These are phyloP conservation scores for Pentalonia nigronervosa DNA, from an alignment of 1,140 invertebrate species.

Conservation along the genomic window DNA sequence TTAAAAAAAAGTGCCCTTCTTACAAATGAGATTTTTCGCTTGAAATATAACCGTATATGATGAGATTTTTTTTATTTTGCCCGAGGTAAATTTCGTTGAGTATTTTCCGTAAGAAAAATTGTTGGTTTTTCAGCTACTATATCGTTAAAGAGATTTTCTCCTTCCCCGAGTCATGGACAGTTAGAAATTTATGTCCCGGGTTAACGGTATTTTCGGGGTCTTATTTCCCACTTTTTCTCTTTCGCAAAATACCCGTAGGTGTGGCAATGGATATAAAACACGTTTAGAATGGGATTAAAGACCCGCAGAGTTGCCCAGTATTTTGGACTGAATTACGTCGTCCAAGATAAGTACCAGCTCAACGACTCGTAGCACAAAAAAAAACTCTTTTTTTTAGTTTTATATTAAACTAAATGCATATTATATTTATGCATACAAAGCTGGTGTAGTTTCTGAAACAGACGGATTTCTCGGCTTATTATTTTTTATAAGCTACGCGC, in stretches of 20 bases:
- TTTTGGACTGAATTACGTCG: constrained; percentile 34
- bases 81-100: constrained; percentile 20
- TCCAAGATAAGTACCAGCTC: constrained; percentile 37
- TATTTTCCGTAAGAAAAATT: constrained; percentile 31
- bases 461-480: neutral
- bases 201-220: constrained; percentile 26
- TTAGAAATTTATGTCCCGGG: constrained; percentile 31
- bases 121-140: neutral
- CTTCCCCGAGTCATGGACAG: neutral
- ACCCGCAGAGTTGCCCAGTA: neutral
- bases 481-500: neutral
- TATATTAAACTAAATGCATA: neutral
- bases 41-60: constrained; percentile 18
- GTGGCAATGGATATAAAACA: constrained; percentile 33
- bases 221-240: constrained; percentile 20
- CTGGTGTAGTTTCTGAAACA: constrained; percentile 8
- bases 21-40: constrained; percentile 21
- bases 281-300: constrained; percentile 41
- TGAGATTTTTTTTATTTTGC: neutral
- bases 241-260: constrained; percentile 33
- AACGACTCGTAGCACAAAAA: neutral
- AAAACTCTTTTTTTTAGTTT: neutral
- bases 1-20: neutral
- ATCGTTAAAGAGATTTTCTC: constrained; percentile 23
- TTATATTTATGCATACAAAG: neutral